Percentiles rank a stretch among this genome's conserved stretches.
These are phyloP conservation scores for Scaptomyza pallida DNA, from an alignment of 1,140 invertebrate genomes.

Conservation along the genomic window DNA sequence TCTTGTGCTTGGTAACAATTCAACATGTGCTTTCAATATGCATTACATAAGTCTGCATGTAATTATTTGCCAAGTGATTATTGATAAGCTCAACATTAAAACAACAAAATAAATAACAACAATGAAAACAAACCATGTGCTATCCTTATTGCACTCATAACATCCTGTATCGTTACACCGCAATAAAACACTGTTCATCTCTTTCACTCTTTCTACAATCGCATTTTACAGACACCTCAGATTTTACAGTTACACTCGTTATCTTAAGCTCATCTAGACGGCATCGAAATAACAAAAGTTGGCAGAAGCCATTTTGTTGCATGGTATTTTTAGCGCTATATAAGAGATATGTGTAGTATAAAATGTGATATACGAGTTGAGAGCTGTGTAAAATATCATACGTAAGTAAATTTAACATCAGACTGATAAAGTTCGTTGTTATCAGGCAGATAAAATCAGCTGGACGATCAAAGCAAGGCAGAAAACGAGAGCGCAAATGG, in stretches of 20 bases:
- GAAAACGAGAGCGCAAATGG: not conserved
- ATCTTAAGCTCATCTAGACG: no score
- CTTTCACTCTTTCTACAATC: no score
- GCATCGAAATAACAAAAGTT: no score
- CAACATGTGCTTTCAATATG: conserved; percentile 4
- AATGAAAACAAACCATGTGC: no score
- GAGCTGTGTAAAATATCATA: conserved; percentile 64
- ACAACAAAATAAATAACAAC: no score
- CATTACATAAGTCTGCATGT: not conserved
- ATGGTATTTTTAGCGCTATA: conserved; percentile 62
- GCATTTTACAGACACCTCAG: no score
- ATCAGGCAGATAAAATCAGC: conserved; percentile 24
- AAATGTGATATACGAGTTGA: conserved; percentile 38
- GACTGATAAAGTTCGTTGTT: conserved; percentile 33
- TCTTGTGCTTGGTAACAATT: conserved; percentile 7
- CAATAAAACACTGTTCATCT: no score
- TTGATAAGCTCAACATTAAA: no score
- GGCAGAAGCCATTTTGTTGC: not conserved
- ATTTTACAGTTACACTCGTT: no score
- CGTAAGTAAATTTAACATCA: conserved; percentile 65
- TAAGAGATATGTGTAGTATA: conserved; percentile 36
- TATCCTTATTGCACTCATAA: no score
- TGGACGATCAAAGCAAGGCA: conserved; percentile 2
- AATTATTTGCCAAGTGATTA: no score
- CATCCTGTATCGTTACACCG: no score